Evolutionary conservation across 1,140 invertebrate genomes (phyloP).

Genomic region (Contarinia nasturtii): DNA sequence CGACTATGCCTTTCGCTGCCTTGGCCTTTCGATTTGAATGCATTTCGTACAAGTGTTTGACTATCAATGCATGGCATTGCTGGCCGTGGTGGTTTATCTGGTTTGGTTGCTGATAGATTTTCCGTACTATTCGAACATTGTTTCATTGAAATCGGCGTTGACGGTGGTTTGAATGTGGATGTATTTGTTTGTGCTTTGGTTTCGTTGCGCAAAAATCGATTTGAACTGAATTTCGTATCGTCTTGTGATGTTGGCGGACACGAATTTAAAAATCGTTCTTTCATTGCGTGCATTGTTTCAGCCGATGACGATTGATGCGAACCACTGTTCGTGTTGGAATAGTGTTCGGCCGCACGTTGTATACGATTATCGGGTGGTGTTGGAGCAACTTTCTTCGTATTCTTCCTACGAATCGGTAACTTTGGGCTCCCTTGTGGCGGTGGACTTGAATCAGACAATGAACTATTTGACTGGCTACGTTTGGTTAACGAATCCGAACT

Average conservation of each 20-base stretch:
- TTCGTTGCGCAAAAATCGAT: neutral
- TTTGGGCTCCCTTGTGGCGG: slow-evolving; percentile 50
- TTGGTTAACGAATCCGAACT: slow-evolving; percentile 25
- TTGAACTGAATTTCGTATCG: neutral
- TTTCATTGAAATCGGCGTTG: slow-evolving; percentile 9
- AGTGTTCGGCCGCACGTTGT: slow-evolving; percentile 9
- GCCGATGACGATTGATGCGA: neutral
- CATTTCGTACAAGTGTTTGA: slow-evolving; percentile 28
- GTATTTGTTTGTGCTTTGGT: neutral
- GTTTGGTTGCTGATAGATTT: slow-evolving; percentile 16
- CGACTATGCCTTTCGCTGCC: slow-evolving; percentile 13
- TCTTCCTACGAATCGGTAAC: slow-evolving; percentile 42
- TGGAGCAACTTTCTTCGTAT: slow-evolving; percentile 41
- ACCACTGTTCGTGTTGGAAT: slow-evolving; percentile 6
- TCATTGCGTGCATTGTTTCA: neutral
- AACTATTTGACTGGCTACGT: slow-evolving; percentile 44
- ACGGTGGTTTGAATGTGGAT: neutral
- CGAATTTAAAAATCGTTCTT: no score
- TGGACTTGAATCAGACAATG: slow-evolving; percentile 41
- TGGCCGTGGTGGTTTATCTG: slow-evolving; percentile 36
- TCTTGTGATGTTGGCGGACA: neutral
- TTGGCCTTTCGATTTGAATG: slow-evolving; percentile 18
- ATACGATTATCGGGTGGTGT: slow-evolving; percentile 31
- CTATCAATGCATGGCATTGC: slow-evolving; percentile 25
- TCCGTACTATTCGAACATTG: slow-evolving; percentile 12